A percentile compares a stretch with the other conserved stretches of the same genome.
Conservation (phyloP, 2,113 vertebrate species). For the Prietella phreatophila region DNA sequence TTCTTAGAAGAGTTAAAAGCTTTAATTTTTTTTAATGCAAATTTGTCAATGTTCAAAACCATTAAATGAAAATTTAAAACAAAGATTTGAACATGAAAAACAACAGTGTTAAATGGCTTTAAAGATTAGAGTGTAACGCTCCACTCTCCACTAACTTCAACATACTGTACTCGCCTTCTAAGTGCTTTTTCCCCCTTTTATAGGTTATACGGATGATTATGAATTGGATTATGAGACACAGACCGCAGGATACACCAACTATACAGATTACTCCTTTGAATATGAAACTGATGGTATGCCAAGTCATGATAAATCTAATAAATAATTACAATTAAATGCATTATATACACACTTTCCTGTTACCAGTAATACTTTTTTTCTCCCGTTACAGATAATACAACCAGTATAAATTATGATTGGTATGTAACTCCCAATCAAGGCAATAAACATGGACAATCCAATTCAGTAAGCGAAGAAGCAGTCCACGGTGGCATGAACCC, state of each 20-base stretch:
- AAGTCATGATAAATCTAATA: not conserved
- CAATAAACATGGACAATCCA: not conserved
- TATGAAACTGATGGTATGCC: constrained; percentile 40
- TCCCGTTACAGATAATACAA: not conserved
- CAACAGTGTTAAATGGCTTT: not conserved
- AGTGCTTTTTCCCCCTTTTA: not conserved
- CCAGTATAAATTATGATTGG: not conserved
- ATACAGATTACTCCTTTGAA: constrained; percentile 9
- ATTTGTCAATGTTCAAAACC: not conserved
- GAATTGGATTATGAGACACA: not conserved
- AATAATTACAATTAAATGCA: not conserved
- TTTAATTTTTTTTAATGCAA: not conserved
- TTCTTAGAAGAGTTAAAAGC: not conserved
- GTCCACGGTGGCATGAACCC: not conserved
- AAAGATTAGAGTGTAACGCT: not conserved
- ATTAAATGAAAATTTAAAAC: not conserved
- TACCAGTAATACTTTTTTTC: not conserved
- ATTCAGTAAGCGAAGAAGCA: not conserved
- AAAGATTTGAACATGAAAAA: not conserved
- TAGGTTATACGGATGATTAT: not conserved
- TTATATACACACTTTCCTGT: not conserved
- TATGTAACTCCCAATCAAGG: not conserved
- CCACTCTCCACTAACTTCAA: not conserved
- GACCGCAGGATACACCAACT: constrained; percentile 8
- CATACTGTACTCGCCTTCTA: not conserved